Conservation (phyloP, 1,140 invertebrate genomes). For the Achroia grisella region DNA sequence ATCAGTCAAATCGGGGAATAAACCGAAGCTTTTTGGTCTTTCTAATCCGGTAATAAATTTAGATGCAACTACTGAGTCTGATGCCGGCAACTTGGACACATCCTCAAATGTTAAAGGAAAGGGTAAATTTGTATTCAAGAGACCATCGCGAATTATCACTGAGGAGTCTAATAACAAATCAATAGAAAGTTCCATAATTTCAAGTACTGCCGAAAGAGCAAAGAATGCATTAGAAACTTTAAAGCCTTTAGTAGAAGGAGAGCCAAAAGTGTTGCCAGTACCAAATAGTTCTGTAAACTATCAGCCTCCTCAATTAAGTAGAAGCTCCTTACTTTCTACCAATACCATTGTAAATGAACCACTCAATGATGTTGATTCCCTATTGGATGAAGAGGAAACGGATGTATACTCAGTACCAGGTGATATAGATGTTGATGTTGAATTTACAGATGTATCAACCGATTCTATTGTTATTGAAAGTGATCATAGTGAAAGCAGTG, state of each 20-base stretch:
- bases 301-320: slow-evolving; percentile 43
- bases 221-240: slow-evolving; percentile 47
- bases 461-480: slow-evolving; percentile 27
- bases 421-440: slow-evolving; percentile 34
- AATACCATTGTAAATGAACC: slow-evolving; percentile 21
- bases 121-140: slow-evolving; percentile 65
- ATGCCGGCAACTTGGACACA: not conserved
- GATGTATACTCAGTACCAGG: slow-evolving; percentile 39
- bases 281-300: slow-evolving; percentile 55
- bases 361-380: slow-evolving; percentile 13
- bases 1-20: slow-evolving; percentile 32
- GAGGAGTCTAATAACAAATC: slow-evolving; percentile 22
- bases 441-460: slow-evolving; percentile 21
- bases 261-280: slow-evolving; percentile 24
- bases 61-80: slow-evolving; percentile 18
- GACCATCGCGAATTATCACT: slow-evolving; percentile 31
- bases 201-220: slow-evolving; percentile 53
- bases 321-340: slow-evolving; percentile 25
- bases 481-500: slow-evolving; percentile 22
- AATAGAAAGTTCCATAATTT: slow-evolving; percentile 25
- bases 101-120: slow-evolving; percentile 24
- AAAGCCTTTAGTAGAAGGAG: slow-evolving; percentile 39
- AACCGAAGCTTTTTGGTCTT: slow-evolving; percentile 37
- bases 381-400: slow-evolving; percentile 15
- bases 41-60: slow-evolving; percentile 14